Percentiles rank a stretch among this genome's conserved stretches.
phyloP scores from a whole-genome alignment of 2,888 invertebrate genomes.

The Macroteleia sp. region DNA sequence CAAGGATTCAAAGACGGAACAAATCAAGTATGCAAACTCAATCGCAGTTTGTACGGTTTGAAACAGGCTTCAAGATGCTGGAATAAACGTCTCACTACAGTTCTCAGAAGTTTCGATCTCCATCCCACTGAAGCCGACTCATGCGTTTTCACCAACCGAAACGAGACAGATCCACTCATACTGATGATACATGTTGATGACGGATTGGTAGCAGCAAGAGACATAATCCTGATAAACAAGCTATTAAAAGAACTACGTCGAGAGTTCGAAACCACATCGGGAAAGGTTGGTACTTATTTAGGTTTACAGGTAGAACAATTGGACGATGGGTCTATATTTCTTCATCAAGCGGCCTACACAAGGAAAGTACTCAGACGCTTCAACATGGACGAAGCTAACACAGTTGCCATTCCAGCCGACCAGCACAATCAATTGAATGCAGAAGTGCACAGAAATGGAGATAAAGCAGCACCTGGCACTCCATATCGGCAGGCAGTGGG shows the following conservation, averaged over 20 bases:
- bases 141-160: conserved; percentile 69
- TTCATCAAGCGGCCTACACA: conserved; percentile 38
- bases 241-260: neutral
- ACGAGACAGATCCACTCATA: conserved; percentile 52
- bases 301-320: conserved; percentile 7
- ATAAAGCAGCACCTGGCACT: neutral
- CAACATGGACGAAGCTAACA: conserved; percentile 20
- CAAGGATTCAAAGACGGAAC: conserved; percentile 72
- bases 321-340: conserved; percentile 29
- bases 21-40: conserved; percentile 72
- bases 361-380: conserved; percentile 33
- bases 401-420: conserved; percentile 6
- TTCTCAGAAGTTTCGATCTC: conserved; percentile 67
- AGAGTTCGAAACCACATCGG: conserved; percentile 23
- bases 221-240: no score
- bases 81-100: conserved; percentile 71
- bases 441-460: neutral
- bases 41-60: conserved; percentile 75
- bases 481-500: conserved; percentile 62
- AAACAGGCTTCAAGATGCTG: conserved; percentile 78
- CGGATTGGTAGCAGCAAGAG: conserved; percentile 59
- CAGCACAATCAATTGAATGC: neutral
- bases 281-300: conserved; percentile 3
- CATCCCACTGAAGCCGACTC: conserved; percentile 25
- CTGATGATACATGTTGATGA: conserved; percentile 74